Evolutionary conservation across 2,113 vertebrate species (phyloP).

Genomic region (Urocolius indicus): DNA sequence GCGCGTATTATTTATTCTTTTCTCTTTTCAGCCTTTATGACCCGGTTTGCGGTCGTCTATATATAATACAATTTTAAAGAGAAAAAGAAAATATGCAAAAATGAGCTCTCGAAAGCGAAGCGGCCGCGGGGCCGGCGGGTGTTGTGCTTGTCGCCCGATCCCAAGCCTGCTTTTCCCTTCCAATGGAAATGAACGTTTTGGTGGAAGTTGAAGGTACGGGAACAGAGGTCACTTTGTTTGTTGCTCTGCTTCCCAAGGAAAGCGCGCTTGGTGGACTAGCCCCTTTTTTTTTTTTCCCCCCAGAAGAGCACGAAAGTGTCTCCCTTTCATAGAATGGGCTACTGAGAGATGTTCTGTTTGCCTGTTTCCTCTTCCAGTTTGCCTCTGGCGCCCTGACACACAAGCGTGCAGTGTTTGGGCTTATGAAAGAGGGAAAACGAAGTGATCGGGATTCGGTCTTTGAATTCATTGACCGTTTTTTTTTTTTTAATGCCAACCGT

Average conservation of each 20-base stretch:
- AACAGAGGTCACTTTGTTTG: constrained; percentile 70
- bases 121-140: not conserved
- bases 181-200: constrained; percentile 55
- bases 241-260: constrained; percentile 20
- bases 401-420: not conserved
- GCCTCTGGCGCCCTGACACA: not conserved
- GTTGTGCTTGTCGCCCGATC: not conserved
- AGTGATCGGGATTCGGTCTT: not conserved
- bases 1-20: not conserved
- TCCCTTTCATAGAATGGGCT: not conserved
- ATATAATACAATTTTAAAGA: constrained; percentile 5
- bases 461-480: not conserved
- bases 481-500: constrained; percentile 7
- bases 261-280: not conserved
- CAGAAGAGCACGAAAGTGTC: not conserved
- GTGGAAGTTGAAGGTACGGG: constrained; percentile 35
- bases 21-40: not conserved
- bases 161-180: constrained; percentile 45
- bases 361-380: not conserved
- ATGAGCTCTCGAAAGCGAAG: not conserved
- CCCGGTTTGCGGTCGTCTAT: not conserved
- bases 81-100: constrained; percentile 18
- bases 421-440: not conserved
- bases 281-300: too few species aligned
- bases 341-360: constrained; percentile 6